These are phyloP conservation scores for Beris morrisii DNA, from an alignment of 2,888 invertebrate genomes.

Conservation along the genomic window DNA sequence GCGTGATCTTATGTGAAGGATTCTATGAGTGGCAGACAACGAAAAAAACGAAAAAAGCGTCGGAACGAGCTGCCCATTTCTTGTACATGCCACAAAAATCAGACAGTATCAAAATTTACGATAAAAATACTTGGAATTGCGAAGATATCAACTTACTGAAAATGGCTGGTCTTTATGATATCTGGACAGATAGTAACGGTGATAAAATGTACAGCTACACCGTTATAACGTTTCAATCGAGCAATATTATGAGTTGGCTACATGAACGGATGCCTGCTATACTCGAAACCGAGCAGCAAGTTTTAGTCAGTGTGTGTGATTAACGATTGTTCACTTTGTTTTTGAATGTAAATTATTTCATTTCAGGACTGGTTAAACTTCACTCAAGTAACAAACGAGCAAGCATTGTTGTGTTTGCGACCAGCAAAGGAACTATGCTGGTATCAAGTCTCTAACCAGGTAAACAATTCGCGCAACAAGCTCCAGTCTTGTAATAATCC, in stretches of 20 bases:
- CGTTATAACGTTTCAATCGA: slow-evolving; percentile 76
- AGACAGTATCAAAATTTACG: slow-evolving; percentile 59
- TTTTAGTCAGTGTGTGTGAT: slow-evolving; percentile 58
- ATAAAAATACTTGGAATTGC: slow-evolving; percentile 60
- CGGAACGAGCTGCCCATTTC: slow-evolving; percentile 72
- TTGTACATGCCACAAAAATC: slow-evolving; percentile 66
- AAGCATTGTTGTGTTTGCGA: slow-evolving; percentile 58
- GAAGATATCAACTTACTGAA: slow-evolving; percentile 64
- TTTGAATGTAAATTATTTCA: slow-evolving; percentile 20
- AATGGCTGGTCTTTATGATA: slow-evolving; percentile 76
- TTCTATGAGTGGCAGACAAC: slow-evolving; percentile 81
- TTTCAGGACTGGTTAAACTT: slow-evolving; percentile 69
- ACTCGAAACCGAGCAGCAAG: slow-evolving; percentile 66
- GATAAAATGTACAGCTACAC: slow-evolving; percentile 71
- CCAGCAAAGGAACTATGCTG: slow-evolving; percentile 62
- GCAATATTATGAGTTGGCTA: slow-evolving; percentile 67
- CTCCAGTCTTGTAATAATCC: slow-evolving; percentile 62
- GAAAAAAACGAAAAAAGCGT: slow-evolving; percentile 61
- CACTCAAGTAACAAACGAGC: slow-evolving; percentile 58
- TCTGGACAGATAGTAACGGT: slow-evolving; percentile 64
- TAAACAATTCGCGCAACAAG: slow-evolving; percentile 75
- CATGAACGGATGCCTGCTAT: slow-evolving; percentile 84
- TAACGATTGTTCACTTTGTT: background rate
- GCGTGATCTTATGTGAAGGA: slow-evolving; percentile 78
- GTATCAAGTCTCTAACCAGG: slow-evolving; percentile 71